Percentiles rank a stretch among this genome's conserved stretches.
Conservation (phyloP, 2,888 invertebrate species). For the Sphaeridia pumilis region DNA sequence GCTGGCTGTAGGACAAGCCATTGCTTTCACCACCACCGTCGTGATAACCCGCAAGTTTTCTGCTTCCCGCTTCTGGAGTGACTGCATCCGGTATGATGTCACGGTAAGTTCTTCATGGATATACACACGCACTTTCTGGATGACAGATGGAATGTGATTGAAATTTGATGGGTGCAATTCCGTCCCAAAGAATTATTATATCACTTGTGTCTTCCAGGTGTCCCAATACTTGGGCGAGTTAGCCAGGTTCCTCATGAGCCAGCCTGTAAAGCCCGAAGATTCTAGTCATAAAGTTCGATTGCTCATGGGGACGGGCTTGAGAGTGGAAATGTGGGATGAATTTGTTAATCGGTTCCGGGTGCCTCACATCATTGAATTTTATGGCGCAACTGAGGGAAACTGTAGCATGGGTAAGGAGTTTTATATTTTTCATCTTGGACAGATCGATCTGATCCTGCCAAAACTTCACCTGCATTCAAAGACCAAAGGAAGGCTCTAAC, state of each 20-base stretch:
- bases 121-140: not conserved
- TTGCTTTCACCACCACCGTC: constrained; percentile 68
- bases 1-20: constrained; percentile 67
- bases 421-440: too few relatives aligned
- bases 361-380: constrained; percentile 75
- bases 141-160: not conserved
- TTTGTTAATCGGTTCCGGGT: constrained; percentile 80
- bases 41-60: constrained; percentile 85
- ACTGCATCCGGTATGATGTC: constrained; percentile 58
- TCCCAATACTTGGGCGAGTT: constrained; percentile 15
- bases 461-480: not conserved
- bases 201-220: constrained; percentile 3
- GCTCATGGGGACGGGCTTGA: constrained; percentile 82
- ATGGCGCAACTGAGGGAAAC: constrained; percentile 96
- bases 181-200: not conserved
- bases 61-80: constrained; percentile 48
- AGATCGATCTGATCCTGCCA: too few relatives aligned
- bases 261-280: constrained; percentile 56
- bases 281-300: constrained; percentile 58
- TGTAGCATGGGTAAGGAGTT: constrained; percentile 72
- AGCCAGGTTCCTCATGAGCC: constrained; percentile 56
- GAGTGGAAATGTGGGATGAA: constrained; percentile 85
- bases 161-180: not conserved
- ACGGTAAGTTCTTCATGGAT: constrained; percentile 54
- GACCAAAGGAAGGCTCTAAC: not conserved